Conservation (phyloP, 2,797 vertebrate genomes). For the Taeniopygia guttata region DNA sequence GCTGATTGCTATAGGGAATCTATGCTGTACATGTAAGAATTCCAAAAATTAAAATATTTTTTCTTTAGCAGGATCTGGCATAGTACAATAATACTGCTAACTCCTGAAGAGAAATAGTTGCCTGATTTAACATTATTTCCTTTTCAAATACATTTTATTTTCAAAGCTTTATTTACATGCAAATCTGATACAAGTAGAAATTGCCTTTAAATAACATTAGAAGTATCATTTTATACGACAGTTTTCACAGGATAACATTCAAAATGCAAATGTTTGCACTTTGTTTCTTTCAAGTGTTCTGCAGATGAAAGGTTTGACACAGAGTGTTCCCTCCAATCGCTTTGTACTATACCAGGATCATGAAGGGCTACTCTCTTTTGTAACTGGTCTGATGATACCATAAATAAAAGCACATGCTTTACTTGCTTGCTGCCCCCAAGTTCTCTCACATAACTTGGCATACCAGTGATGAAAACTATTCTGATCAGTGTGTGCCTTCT, state of each 20-base stretch:
- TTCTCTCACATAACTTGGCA: background rate
- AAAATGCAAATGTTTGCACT: background rate
- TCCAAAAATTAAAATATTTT: background rate
- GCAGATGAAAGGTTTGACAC: background rate
- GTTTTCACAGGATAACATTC: background rate
- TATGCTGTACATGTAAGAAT: background rate
- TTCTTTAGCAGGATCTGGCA: background rate
- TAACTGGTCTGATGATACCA: background rate
- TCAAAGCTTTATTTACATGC: background rate
- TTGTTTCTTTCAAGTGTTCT: background rate
- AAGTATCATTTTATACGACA: background rate
- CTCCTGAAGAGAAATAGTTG: background rate
- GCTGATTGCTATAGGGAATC: background rate
- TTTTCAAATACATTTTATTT: background rate
- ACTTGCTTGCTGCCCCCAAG: background rate
- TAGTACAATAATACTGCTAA: background rate
- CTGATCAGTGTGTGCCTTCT: background rate
- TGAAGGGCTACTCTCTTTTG: background rate
- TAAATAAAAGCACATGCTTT: background rate
- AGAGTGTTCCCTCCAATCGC: background rate
- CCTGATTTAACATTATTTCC: background rate
- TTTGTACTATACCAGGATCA: background rate
- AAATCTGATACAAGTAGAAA: background rate
- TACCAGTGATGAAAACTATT: background rate
- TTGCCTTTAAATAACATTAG: background rate